Evolutionary conservation across 2,113 vertebrate species (phyloP), one percentile per base, ranked within the genome.

Genomic region (Hippocampus guttulatus): DNA sequence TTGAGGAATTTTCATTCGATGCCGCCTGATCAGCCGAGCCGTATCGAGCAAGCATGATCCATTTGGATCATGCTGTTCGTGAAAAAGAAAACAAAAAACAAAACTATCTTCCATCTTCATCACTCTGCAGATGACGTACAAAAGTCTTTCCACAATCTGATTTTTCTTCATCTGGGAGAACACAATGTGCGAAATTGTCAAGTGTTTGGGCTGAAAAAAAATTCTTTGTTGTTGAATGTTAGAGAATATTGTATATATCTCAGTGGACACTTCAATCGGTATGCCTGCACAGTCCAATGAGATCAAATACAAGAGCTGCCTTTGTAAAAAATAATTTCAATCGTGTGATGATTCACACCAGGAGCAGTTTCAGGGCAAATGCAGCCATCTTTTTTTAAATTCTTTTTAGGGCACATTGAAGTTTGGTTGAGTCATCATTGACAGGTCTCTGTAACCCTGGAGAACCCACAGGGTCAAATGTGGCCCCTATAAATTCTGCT

Each of bases 121-220:
- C 41, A 65, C 41, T 20, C 23, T 15, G n/a, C 41, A 47, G 23
- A 47, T 25, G 64, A 65, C 12, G 14, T 43, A 5, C 64, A 25
- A n/a, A 40, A 65, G 41, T 65, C 64, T 45, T 65, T 18, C n/a
- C 23, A 8, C n/a, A 27, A 25, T 47, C 21, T 10, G 40, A 43
- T 43, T 43, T 62, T 57, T 62, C 43, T 64, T 64, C 64, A 65
- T 65, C 64, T 25, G 43, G 64, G 43, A 65, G 43, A 47, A 47
- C 23, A 27, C 64, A 27, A 65, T 65, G 2, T 61, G 27, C 58
- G 15, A n/a, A 61, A 15, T 33, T 33, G 64, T 65, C 41, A 25
- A 65, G 41, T 27, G 64, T 47, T 47, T 25, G 6, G 64, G 14
- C 41, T 45, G 3, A 33, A 43, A 40, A 41, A 40, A 47, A 65